These are phyloP conservation scores for Pachyrhynchus sulphureomaculatus DNA, from an alignment of 1,140 invertebrate genomes.

Conservation along the genomic window DNA sequence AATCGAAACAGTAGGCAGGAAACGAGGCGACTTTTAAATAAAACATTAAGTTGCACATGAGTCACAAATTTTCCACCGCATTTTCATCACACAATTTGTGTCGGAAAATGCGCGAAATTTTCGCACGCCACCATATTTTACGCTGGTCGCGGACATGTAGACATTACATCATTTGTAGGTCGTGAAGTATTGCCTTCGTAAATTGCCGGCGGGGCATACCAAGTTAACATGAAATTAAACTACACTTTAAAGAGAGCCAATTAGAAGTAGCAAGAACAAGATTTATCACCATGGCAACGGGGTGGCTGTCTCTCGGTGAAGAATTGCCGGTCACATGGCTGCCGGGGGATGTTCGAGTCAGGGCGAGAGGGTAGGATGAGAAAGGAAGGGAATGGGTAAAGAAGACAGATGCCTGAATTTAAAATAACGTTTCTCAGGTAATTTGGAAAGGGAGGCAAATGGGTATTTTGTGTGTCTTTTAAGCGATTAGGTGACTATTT, in stretches of 20 bases:
- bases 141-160: constrained; percentile 18
- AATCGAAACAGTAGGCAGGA: no score
- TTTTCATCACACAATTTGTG: constrained; percentile 21
- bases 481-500: constrained; percentile 16
- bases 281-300: constrained; percentile 52
- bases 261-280: constrained; percentile 49
- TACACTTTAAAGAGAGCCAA: constrained; percentile 47
- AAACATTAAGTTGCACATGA: neutral
- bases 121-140: constrained; percentile 16
- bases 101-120: constrained; percentile 25
- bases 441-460: constrained; percentile 21
- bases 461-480: constrained; percentile 12
- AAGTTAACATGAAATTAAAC: constrained; percentile 47
- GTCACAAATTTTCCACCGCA: neutral
- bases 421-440: constrained; percentile 31
- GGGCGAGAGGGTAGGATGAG: constrained; percentile 9
- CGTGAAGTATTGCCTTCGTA: constrained; percentile 38
- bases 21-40: no score
- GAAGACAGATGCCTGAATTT: constrained; percentile 27
- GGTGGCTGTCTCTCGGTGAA: constrained; percentile 46
- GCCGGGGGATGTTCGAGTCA: constrained; percentile 33
- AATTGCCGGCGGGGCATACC: constrained; percentile 40
- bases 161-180: constrained; percentile 29
- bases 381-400: constrained; percentile 1
- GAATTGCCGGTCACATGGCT: constrained; percentile 49